These are phyloP conservation scores for Acanthochromis polyacanthus DNA, from an alignment of 2,113 vertebrate species.

Conservation along the genomic window DNA sequence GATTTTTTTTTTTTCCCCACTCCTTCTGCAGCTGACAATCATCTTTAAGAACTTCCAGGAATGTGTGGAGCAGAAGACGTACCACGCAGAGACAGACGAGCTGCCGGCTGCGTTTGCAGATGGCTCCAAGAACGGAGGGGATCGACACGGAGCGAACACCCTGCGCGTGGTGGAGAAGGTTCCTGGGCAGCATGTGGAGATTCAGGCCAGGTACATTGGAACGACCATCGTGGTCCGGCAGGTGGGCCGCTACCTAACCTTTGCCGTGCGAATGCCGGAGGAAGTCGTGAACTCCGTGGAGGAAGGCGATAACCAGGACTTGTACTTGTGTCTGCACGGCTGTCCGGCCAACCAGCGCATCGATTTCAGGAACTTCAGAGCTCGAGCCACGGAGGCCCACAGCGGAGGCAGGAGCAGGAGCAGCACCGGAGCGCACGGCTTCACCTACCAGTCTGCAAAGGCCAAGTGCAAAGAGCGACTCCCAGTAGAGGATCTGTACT, in stretches of 20 bases:
- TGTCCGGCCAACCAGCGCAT: conserved; percentile 95
- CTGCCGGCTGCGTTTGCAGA: conserved; percentile 94
- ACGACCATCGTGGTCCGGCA: conserved; percentile 97
- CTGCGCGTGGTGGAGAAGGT: conserved; percentile 94
- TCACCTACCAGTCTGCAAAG: conserved; percentile 89
- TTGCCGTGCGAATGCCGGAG: conserved; percentile 95
- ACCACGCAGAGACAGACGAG: conserved; percentile 95
- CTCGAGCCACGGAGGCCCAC: conserved; percentile 77
- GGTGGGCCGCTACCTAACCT: conserved; percentile 96
- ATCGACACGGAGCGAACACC: conserved; percentile 92
- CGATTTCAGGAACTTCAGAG: conserved; percentile 88
- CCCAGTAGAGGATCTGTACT: conserved; percentile 97
- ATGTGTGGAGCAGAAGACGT: conserved; percentile 97
- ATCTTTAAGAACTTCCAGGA: conserved; percentile 99
- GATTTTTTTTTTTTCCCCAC: not conserved
- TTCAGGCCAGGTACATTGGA: conserved; percentile 96
- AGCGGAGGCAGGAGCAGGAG: conserved; percentile 51
- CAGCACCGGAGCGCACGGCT: conserved; percentile 74
- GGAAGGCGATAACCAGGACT: conserved; percentile 93
- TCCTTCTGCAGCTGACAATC: conserved; percentile 91
- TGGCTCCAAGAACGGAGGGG: conserved; percentile 95
- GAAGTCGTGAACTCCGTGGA: conserved; percentile 94
- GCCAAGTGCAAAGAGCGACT: conserved; percentile 95
- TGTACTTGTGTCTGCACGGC: conserved; percentile 96
- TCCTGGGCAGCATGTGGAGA: conserved; percentile 95